Base-by-base conservation (phyloP, 35 echinoderm and acorn worm genomes). In the Apostichopus californicus region DNA sequence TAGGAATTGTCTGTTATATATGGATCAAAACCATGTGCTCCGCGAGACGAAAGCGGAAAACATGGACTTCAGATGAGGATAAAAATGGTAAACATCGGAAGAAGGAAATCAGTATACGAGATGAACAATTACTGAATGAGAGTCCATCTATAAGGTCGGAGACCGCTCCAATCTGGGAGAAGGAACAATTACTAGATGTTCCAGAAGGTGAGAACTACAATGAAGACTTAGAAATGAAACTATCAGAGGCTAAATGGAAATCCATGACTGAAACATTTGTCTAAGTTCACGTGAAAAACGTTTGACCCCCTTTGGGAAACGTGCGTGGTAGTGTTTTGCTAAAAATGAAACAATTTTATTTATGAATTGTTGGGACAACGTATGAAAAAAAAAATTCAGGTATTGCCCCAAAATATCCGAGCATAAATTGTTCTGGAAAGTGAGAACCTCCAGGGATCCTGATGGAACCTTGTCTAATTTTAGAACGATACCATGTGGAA, bases 21-120 rank as follows among this genome's bases (percentile, higher is more conserved):
- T 85, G 81, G 81, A 85, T 85, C 57, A 85, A 85, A 55, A 85
- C 81, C 12, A 85, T 58, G 15, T 85, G 81, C 14, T 85, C 81
- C 10, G 81, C 57, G 14, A 85, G 24, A 24, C 15, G 81, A 58
- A 85, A 85, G 21, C 54, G 52, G 14, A 56, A 85, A 20, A 22
- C 81, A 5, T 85, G 81, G 81, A 56, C 55, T 85, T n/a, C 54
- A 2, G 81, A 8, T 6, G 54, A 85, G 17, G 28, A 58, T 85
- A 56, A 85, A 22, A 9, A 17, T 58, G 13, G n/a, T 8, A 6
- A 58, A 18, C 54, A 85, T 6, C 20, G n/a, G 24, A 59, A 85
- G 81, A 55, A 61, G 57, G 17, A 85, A 59, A 61, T 20, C 1
- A 85, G 81, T 18, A 75, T 75, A 75, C 12, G 71, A 18, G 71